Conservation (phyloP, 2,797 vertebrate species). For the Atherinosoma microstoma region DNA sequence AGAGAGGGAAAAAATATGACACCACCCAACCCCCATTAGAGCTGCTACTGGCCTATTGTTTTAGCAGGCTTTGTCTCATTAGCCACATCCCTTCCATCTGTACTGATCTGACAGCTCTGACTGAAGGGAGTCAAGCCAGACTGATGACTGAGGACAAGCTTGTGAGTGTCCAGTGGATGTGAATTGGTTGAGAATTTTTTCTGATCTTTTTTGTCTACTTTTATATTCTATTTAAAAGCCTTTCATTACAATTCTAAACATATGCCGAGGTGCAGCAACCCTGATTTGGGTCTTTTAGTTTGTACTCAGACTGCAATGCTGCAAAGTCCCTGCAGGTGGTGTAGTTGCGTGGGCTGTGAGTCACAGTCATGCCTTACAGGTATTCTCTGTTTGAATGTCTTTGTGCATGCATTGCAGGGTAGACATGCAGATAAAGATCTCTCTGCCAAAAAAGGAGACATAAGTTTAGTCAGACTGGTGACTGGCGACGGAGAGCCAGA, state of each 20-base stretch:
- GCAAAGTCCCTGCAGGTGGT: constrained; percentile 75
- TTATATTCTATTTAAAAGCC: neutral
- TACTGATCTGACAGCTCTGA: constrained; percentile 46
- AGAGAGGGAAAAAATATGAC: constrained; percentile 53
- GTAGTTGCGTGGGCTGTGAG: constrained; percentile 63
- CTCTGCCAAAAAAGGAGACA: constrained; percentile 74
- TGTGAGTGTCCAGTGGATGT: constrained; percentile 14
- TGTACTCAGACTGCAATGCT: constrained; percentile 40
- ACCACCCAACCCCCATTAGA: constrained; percentile 67
- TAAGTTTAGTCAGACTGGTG: constrained; percentile 61
- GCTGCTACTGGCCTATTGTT: constrained; percentile 62
- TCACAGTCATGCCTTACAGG: constrained; percentile 30
- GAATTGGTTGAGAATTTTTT: neutral
- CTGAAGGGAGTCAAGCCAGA: constrained; percentile 43
- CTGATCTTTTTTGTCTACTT: constrained; percentile 4
- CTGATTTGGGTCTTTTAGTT: constrained; percentile 4
- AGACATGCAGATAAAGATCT: constrained; percentile 70
- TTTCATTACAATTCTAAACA: neutral
- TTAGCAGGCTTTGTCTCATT: constrained; percentile 66
- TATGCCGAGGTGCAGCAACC: neutral
- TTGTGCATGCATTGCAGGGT: constrained; percentile 57
- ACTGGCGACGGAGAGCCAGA: constrained; percentile 61
- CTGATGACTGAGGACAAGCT: constrained; percentile 35
- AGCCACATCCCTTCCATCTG: constrained; percentile 66
- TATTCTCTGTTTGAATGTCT: constrained; percentile 47